A percentile compares a stretch with the other conserved stretches of the same genome.
Conservation (phyloP, 2,888 invertebrate species). For the Thumatha senex region DNA sequence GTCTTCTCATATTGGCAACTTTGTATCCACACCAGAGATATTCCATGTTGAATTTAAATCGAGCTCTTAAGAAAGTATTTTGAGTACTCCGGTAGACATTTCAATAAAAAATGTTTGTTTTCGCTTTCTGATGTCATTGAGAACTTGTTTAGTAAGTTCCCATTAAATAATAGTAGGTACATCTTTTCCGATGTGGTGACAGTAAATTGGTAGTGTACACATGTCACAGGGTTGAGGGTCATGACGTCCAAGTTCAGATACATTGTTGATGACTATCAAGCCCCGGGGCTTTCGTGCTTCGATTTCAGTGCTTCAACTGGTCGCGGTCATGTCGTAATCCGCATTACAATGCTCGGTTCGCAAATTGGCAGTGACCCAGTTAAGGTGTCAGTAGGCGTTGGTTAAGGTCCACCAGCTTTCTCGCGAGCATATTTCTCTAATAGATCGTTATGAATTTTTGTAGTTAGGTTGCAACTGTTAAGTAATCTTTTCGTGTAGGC, state of each 20-base stretch:
- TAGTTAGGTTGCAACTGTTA: not conserved
- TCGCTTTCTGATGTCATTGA: too few relatives aligned
- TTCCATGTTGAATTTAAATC: slow-evolving; percentile 1
- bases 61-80: not conserved
- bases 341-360: slow-evolving; percentile 59
- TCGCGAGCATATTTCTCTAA: slow-evolving; percentile 22
- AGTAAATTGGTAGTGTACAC: not conserved
- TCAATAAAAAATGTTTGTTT: too few relatives aligned
- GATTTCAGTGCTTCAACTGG: slow-evolving; percentile 41
- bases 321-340: slow-evolving; percentile 50
- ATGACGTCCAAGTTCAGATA: slow-evolving; percentile 53
- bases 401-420: slow-evolving; percentile 42
- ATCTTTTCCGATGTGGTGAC: too few relatives aligned
- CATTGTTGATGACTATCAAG: slow-evolving; percentile 55
- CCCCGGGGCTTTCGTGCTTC: slow-evolving; percentile 28
- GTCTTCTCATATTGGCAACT: slow-evolving; percentile 18
- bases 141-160: too few relatives aligned
- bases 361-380: slow-evolving; percentile 68
- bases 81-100: too few relatives aligned
- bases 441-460: slow-evolving; percentile 15
- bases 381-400: slow-evolving; percentile 47
- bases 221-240: slow-evolving; percentile 52
- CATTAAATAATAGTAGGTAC: too few relatives aligned
- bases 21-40: slow-evolving; percentile 19
- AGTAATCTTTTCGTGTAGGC: not conserved